Evolutionary conservation across 30 jellyfish, hydroid and myxozoan genomes (phyloP), one percentile per base, ranked within the genome.

Genomic region (Nemopilema nomurai): DNA sequence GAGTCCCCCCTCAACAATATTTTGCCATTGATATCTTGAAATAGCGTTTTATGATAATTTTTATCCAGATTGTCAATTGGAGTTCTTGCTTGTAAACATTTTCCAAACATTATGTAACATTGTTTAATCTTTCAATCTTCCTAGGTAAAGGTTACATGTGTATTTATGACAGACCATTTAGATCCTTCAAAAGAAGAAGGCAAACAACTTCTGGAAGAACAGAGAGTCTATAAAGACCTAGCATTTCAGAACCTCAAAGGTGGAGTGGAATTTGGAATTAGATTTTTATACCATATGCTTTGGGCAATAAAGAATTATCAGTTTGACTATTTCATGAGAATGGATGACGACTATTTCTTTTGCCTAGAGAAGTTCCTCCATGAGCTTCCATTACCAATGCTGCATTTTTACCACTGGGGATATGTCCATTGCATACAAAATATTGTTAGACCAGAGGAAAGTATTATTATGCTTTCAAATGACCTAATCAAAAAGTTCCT

Each of bases 311-410:
- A 65, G 67, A 79, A 87, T 53, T 92, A 81, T 49, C 69, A 92
- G 13, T 92, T 87, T 81, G 97, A 92, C 75, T 92, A 92, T 67
- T 76, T 92, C 71, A 20, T 92, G 70, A 76, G 98, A 22, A 64
- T 87, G 86, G 98, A 92, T 66, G 98, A 92, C 77, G 98, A 92
- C 76, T 82, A 81, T 27, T 92, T 92, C 68, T 49, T 92, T 24
- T 92, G 98, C 76, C 66, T 92, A 31, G 89, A 69, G 21, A 80
- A 57, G 41, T 29, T 80, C 20, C 19, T 87, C 25, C 62, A 69
- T 19, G 90, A 80, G 82, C 62, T 87, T 7, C 88, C 87, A 0
- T 19, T 87, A 52, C 90, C 96, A 8, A 26, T 69, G 66, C 69
- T 28, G 32, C 32, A 32, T 1, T 9, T 80, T 31, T 72, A 49